Evolutionary conservation across 2,888 invertebrate species (phyloP).

Genomic region (Acanthopleura granulata): DNA sequence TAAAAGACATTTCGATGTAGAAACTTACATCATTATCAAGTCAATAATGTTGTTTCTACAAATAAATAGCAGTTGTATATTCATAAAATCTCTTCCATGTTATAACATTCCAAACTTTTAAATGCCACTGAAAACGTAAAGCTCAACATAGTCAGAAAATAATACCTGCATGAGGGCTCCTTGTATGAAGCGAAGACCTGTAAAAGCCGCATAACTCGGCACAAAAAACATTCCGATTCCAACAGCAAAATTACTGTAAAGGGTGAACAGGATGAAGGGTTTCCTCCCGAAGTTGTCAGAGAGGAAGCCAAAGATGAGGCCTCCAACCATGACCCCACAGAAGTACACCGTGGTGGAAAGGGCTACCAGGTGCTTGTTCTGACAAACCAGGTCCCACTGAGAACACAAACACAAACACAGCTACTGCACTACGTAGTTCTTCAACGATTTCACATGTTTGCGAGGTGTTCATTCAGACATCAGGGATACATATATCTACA

Average conservation of each 20-base stretch:
- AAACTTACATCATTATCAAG: no score
- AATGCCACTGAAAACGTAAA: background rate
- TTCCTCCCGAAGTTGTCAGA: conserved; percentile 59
- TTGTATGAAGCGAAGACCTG: conserved; percentile 50
- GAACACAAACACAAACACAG: conserved; percentile 24
- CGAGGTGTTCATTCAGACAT: no score
- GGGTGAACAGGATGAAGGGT: conserved; percentile 49
- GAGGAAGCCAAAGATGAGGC: conserved; percentile 56
- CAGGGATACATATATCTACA: no score
- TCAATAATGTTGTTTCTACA: no score
- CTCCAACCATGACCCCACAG: conserved; percentile 62
- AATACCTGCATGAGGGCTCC: conserved; percentile 59
- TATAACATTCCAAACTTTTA: no score
- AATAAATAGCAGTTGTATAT: no score
- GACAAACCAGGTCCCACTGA: conserved; percentile 62
- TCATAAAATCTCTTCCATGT: no score
- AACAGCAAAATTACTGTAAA: conserved; percentile 46
- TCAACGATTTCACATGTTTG: no score
- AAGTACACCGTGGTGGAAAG: conserved; percentile 63
- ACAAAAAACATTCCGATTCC: conserved; percentile 51
- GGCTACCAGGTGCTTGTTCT: conserved; percentile 39
- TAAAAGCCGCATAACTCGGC: conserved; percentile 47
- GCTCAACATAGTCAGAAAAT: background rate
- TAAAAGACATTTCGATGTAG: no score
- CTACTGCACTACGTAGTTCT: no score